phyloP scores from a whole-genome alignment of 2,888 invertebrate species.

The Eilema depressum region DNA sequence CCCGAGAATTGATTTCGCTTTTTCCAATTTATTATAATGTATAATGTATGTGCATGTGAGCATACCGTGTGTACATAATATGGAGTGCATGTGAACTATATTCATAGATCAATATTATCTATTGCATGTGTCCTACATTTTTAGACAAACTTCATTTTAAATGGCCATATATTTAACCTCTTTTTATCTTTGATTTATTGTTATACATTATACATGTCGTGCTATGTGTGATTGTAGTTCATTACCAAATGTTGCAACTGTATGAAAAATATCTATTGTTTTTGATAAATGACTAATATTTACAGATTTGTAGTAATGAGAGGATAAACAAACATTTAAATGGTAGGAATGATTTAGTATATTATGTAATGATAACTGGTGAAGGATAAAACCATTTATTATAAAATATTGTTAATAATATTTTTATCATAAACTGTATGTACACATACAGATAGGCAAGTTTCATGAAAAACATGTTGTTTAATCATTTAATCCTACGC shows the following conservation, averaged over 20 bases:
- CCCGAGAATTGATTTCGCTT: no score
- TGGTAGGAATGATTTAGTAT: background rate
- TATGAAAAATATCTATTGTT: background rate
- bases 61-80: background rate
- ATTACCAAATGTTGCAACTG: background rate
- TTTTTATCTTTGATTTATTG: background rate
- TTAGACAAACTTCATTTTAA: background rate
- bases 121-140: conserved; percentile 4
- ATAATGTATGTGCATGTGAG: background rate
- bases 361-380: background rate
- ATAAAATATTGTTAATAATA: background rate
- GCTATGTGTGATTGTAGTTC: background rate
- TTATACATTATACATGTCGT: background rate
- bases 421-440: background rate
- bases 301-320: background rate
- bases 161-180: background rate
- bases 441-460: background rate
- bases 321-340: background rate
- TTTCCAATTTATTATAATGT: no score
- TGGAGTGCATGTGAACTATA: background rate
- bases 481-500: background rate
- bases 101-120: background rate
- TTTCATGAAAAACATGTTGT: background rate
- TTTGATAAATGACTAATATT: background rate
- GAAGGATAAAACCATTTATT: background rate